A percentile compares a stretch with the other conserved stretches of the same genome.
Conservation (phyloP, 1,140 invertebrate genomes). For the Nephotettix cincticeps region DNA sequence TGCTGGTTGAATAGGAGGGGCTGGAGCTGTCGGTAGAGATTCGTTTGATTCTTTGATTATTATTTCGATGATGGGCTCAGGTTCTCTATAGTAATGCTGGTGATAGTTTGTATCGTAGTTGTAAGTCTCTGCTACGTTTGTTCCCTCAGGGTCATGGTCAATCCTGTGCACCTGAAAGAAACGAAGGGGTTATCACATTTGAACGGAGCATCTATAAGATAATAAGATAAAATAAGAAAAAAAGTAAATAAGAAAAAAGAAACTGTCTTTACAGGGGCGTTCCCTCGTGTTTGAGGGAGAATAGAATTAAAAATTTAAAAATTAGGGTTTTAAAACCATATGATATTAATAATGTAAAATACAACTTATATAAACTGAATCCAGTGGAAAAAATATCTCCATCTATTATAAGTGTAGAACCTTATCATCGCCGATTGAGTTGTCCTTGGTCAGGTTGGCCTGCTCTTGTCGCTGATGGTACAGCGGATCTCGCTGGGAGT, state of each 20-base stretch:
- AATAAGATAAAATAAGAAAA: no score
- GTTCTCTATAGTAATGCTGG: slow-evolving; percentile 70
- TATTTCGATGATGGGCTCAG: slow-evolving; percentile 87
- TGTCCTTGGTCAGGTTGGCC: slow-evolving; percentile 20
- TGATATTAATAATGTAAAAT: no score
- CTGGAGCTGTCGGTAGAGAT: slow-evolving; percentile 64
- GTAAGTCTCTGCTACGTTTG: slow-evolving; percentile 23
- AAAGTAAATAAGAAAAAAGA: no score
- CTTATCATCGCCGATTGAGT: neutral
- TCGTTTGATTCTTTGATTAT: slow-evolving; percentile 89
- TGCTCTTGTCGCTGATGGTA: slow-evolving; percentile 55
- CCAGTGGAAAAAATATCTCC: no score
- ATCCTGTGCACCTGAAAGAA: neutral
- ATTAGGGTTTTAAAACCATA: no score
- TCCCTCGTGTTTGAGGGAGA: no score
- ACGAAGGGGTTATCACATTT: no score
- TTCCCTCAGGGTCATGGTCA: slow-evolving; percentile 15
- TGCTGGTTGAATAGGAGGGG: slow-evolving; percentile 47
- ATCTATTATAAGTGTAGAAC: no score
- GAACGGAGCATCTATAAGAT: no score
- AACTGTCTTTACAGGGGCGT: no score
- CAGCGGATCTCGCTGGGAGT: slow-evolving; percentile 73
- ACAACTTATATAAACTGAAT: no score
- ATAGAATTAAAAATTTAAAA: no score
- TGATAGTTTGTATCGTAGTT: slow-evolving; percentile 14